phyloP scores from a whole-genome alignment of 2,888 invertebrate species.

The Erynnis tages region DNA sequence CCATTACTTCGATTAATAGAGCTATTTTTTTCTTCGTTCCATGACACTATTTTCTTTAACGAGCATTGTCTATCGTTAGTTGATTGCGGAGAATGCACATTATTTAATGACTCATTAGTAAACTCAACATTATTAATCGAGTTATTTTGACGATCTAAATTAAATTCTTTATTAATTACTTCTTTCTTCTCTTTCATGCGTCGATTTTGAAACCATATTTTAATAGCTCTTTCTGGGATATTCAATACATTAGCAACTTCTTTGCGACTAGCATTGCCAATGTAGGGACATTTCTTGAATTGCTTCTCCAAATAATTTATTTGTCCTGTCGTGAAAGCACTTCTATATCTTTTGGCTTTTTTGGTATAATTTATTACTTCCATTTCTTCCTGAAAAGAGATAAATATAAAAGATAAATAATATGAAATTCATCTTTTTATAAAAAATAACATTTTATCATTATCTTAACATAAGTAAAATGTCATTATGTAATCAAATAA shows the following conservation, averaged over 20 bases:
- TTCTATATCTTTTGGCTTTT: constrained; percentile 67
- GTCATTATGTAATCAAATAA: too few relatives aligned
- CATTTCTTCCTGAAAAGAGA: not conserved
- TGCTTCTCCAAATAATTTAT: constrained; percentile 87
- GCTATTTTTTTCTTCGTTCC: not conserved
- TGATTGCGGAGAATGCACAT: constrained; percentile 40
- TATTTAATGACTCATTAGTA: constrained; percentile 46
- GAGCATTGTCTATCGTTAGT: constrained; percentile 39
- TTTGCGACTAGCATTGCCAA: constrained; percentile 84
- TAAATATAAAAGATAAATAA: not conserved
- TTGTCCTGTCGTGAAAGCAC: constrained; percentile 88
- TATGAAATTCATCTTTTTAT: not conserved
- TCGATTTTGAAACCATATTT: constrained; percentile 93
- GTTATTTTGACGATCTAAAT: constrained; percentile 36
- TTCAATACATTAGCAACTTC: constrained; percentile 84
- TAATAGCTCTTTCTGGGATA: constrained; percentile 88
- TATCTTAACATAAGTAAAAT: too few relatives aligned
- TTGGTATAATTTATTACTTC: constrained; percentile 20
- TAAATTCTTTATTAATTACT: constrained; percentile 38
- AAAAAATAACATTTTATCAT: too few relatives aligned
- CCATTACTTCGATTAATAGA: not conserved
- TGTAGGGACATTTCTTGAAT: constrained; percentile 85
- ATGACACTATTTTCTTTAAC: not conserved
- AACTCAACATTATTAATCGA: constrained; percentile 34
- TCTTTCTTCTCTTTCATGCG: constrained; percentile 88